phyloP scores from a whole-genome alignment of 2,113 vertebrate species.

The Hemiscyllium ocellatum region DNA sequence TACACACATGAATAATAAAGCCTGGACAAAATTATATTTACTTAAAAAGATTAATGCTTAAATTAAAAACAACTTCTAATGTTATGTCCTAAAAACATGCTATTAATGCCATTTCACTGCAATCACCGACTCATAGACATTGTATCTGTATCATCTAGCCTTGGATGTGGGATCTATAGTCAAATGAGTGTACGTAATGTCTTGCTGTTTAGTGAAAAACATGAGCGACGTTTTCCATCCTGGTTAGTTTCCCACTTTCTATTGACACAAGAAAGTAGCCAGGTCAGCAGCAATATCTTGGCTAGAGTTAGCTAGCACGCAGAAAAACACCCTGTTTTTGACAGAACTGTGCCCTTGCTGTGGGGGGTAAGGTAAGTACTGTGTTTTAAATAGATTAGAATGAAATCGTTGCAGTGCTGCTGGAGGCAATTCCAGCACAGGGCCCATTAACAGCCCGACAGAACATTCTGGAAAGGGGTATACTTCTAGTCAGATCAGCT shows the following conservation, averaged over 20 bases:
- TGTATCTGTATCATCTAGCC: not conserved
- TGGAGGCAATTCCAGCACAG: not conserved
- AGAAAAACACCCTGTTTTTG: not conserved
- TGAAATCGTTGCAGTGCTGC: not conserved
- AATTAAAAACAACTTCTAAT: not conserved
- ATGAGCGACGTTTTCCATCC: not conserved
- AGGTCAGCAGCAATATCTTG: not conserved
- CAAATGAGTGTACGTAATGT: not conserved
- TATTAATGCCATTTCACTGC: not conserved
- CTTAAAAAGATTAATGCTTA: not conserved
- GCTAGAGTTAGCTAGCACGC: not conserved
- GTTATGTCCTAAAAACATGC: not conserved
- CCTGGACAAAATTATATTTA: not conserved
- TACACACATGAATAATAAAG: not conserved
- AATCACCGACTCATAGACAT: not conserved
- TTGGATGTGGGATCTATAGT: not conserved
- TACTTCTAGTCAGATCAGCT: not conserved
- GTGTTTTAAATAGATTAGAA: not conserved
- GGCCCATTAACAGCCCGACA: not conserved
- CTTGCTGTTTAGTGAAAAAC: not conserved
- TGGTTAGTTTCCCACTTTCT: not conserved
- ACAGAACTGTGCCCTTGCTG: not conserved
- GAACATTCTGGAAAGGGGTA: not conserved
- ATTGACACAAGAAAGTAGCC: not conserved
- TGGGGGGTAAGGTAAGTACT: not conserved